Conservation (phyloP, 2,797 vertebrate genomes). For the Bryconaethiops microstoma region DNA sequence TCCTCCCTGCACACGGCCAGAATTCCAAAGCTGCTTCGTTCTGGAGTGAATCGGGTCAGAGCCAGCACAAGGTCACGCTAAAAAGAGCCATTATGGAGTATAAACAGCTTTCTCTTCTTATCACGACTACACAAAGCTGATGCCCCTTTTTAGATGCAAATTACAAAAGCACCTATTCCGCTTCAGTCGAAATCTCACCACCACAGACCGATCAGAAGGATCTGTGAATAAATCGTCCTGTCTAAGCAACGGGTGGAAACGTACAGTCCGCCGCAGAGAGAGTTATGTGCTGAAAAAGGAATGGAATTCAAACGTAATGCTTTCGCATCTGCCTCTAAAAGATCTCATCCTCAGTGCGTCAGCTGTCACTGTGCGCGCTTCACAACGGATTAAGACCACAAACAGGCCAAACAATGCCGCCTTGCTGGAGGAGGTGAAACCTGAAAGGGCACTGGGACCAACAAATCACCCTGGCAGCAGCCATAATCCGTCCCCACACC, state of each 20-base stretch:
- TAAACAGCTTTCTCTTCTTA: constrained; percentile 38
- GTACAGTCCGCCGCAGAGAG: not conserved
- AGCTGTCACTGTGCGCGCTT: constrained; percentile 19
- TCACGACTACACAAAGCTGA: constrained; percentile 34
- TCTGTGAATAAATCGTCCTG: constrained; percentile 17
- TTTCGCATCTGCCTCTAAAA: not conserved
- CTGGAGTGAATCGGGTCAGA: constrained; percentile 34
- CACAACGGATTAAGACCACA: constrained; percentile 26
- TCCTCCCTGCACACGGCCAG: constrained; percentile 3
- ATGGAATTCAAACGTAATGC: not conserved
- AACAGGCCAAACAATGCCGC: constrained; percentile 11
- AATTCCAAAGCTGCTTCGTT: constrained; percentile 40
- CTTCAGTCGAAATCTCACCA: constrained; percentile 11
- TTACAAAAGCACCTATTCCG: constrained; percentile 24
- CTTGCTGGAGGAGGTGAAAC: constrained; percentile 7
- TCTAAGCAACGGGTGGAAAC: constrained; percentile 4
- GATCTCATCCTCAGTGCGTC: not conserved
- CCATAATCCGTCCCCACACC: not conserved
- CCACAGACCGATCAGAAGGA: constrained; percentile 12
- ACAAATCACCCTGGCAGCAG: not conserved
- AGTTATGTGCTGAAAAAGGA: constrained; percentile 22
- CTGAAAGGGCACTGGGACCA: not conserved
- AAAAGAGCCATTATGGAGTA: constrained; percentile 35
- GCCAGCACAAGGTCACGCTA: constrained; percentile 42
- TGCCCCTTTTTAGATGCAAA: constrained; percentile 49